These are phyloP conservation scores for Cynodonichthys magdalenae DNA, from an alignment of 2,797 vertebrate genomes.

Conservation along the genomic window DNA sequence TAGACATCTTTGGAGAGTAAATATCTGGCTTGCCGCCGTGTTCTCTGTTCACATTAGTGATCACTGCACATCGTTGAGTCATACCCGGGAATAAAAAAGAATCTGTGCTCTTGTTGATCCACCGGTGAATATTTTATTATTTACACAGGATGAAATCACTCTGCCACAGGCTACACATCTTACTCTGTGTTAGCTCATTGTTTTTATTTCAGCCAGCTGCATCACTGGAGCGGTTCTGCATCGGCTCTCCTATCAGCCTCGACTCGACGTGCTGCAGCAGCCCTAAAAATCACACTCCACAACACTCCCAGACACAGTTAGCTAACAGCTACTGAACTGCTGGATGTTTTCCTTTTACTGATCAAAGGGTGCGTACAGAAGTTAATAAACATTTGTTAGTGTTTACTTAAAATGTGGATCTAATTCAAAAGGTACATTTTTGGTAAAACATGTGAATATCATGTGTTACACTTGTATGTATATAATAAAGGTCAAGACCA, in stretches of 20 bases:
- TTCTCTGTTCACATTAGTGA: conserved; percentile 11
- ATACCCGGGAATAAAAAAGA: background rate
- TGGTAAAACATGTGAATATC: too few relatives aligned
- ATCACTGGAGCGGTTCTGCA: background rate
- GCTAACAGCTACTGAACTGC: background rate
- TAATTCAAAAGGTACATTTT: too few relatives aligned
- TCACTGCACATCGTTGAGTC: conserved; percentile 19
- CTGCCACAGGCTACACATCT: background rate
- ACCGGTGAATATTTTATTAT: conserved; percentile 4
- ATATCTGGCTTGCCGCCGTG: conserved; percentile 31
- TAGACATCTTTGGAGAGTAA: conserved; percentile 38
- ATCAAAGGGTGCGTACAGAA: background rate
- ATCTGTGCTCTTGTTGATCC: background rate
- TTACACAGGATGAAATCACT: background rate
- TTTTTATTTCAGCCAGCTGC: background rate
- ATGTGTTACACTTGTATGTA: too few relatives aligned
- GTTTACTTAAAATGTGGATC: too few relatives aligned
- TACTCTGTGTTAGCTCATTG: background rate
- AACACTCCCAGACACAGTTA: background rate
- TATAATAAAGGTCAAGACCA: too few relatives aligned
- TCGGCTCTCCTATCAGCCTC: background rate
- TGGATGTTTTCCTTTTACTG: background rate
- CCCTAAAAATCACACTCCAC: background rate
- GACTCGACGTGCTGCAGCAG: background rate
- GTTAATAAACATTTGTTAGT: too few relatives aligned